A percentile compares a stretch with the other conserved stretches of the same genome.
phyloP scores from a whole-genome alignment of 2,888 invertebrate species.

The Sericinus montela region DNA sequence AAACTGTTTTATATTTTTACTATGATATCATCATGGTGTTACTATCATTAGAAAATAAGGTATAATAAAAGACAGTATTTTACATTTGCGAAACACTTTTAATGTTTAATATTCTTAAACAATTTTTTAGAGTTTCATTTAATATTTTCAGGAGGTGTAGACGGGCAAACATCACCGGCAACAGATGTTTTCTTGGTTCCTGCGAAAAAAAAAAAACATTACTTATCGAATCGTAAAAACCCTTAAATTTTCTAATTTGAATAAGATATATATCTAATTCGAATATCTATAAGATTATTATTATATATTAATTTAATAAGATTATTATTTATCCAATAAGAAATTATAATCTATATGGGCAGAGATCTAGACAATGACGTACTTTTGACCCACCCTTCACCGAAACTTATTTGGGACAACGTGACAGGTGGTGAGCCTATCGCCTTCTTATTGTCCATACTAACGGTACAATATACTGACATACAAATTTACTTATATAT shows the following conservation, averaged over 20 bases:
- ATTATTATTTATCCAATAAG: no score
- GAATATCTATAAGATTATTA: no score
- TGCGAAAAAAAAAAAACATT: conserved; percentile 54
- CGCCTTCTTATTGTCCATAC: no score
- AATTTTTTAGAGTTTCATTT: conserved; percentile 81
- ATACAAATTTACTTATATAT: no score
- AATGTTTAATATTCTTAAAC: conserved; percentile 82
- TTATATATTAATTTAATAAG: no score
- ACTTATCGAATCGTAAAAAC: conserved; percentile 4
- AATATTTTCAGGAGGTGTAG: conserved; percentile 83
- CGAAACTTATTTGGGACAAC: no score
- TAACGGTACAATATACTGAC: no score
- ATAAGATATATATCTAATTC: no score
- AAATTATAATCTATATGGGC: no score
- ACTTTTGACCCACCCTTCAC: no score
- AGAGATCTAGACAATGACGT: no score
- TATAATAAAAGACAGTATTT: conserved; percentile 32
- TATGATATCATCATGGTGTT: neutral
- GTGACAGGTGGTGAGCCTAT: no score
- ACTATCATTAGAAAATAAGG: conserved; percentile 20
- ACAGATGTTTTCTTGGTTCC: conserved; percentile 83
- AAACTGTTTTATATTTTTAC: neutral
- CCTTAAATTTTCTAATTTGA: neutral
- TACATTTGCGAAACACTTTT: conserved; percentile 85
- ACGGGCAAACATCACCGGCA: conserved; percentile 83